Base-by-base conservation (phyloP, 2,888 invertebrate species). In the Cryptus armator region DNA sequence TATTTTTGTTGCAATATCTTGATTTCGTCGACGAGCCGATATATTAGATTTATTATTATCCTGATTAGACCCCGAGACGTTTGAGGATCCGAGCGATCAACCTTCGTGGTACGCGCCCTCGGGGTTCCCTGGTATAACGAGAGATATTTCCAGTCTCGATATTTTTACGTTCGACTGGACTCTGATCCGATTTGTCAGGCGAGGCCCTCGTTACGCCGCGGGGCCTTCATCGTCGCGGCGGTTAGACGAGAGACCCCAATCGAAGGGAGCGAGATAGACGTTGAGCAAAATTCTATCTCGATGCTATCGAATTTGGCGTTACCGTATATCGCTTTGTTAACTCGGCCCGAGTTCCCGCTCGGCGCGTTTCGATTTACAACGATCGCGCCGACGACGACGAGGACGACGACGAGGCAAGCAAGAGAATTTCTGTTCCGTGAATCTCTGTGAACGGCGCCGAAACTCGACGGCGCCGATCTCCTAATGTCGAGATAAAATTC, bases 171-270 rank as follows among this genome's bases (percentile, higher is more conserved):
- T 84, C 67, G 83, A 86, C 76, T 86, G 86, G 86, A 84, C 83
- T 70, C 87, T 86, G 86, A 87, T 87, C 86, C 86, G 86, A 87
- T 87, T 87, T 86, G 86, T 87, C 85, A 86, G 86, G 48, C 81
- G 84, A 83, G 67, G 59, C 84, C 68, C 81, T 87, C 83, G 86
- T 85, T 86, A 86, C 83, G 78, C 85, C 83, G 66, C 75, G 71
- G 77, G 81, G 68, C 77, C 53, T 48, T 74, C 51, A 37, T 53
- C 44, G 29, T 24, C 37, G 14, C 68, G 72, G 32, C 72, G 64
- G 46, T 12, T 16, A 32, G 12, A 44, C 64, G 56, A 59, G 66
- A 37, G 56, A 71, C 71, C 74, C 74, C 19, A 56, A 29, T 16
- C 44, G 66, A 32, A 24, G 46, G 32, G 70, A 71, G 71, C n/a